Evolutionary conservation across 2,797 vertebrate species (phyloP).

Genomic region (Tadarida brasiliensis): DNA sequence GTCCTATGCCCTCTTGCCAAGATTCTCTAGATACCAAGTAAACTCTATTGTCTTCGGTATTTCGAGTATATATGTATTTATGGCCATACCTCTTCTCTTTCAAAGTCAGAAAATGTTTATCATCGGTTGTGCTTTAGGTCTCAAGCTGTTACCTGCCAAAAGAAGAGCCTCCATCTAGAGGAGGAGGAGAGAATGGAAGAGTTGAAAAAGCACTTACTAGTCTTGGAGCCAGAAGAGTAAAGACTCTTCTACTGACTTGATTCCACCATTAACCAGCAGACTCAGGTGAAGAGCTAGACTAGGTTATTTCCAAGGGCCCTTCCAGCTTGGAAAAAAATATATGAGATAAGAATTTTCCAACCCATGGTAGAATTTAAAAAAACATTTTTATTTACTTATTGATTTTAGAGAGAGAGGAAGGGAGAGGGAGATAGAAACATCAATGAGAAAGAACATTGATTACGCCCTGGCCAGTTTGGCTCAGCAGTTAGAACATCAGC

Average conservation of each 20-base stretch:
- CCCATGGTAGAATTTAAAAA: background rate
- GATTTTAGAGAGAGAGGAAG: too few species aligned
- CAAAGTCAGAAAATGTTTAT: conserved; percentile 61
- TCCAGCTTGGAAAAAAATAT: background rate
- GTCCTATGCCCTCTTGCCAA: background rate
- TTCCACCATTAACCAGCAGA: background rate
- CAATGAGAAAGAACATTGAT: too few species aligned
- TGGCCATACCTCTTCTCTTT: conserved; percentile 42
- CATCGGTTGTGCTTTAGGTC: background rate
- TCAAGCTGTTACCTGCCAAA: conserved; percentile 2
- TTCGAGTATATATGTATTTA: conserved; percentile 17
- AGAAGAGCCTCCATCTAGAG: background rate
- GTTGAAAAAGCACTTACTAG: background rate
- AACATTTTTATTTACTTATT: too few species aligned
- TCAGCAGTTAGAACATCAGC: too few species aligned
- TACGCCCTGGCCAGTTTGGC: too few species aligned
- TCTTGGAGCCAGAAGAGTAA: background rate
- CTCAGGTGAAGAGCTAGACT: background rate
- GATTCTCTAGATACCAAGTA: conserved; percentile 50
- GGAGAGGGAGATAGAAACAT: too few species aligned
- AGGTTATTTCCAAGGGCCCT: conserved; percentile 35
- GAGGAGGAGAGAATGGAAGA: background rate
- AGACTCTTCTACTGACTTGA: background rate
- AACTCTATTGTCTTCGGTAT: conserved; percentile 17
- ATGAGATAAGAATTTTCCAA: conserved; percentile 4